A percentile compares a stretch with the other conserved stretches of the same genome.
Conservation (phyloP, 2,888 invertebrate species). For the Epistrophe eligans region DNA sequence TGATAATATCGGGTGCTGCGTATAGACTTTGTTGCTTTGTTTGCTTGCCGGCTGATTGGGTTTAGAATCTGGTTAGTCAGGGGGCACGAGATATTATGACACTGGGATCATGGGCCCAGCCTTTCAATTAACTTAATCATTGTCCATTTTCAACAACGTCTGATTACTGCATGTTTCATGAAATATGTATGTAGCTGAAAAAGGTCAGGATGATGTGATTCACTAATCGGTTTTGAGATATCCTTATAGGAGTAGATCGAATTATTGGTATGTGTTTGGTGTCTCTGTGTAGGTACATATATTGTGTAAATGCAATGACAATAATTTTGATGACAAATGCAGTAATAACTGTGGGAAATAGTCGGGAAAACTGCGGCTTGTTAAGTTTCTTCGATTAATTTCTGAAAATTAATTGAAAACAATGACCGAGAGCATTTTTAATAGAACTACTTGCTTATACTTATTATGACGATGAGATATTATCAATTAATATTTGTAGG, state of each 20-base stretch:
- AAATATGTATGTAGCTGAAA: slow-evolving; percentile 21
- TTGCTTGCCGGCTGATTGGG: slow-evolving; percentile 60
- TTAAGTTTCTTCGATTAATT: slow-evolving; percentile 42
- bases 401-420: slow-evolving; percentile 37
- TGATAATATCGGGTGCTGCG: slow-evolving; percentile 69
- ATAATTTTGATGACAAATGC: slow-evolving; percentile 18
- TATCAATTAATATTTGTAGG: slow-evolving; percentile 59
- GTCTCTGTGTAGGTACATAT: not conserved
- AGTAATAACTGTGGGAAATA: slow-evolving; percentile 63
- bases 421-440: slow-evolving; percentile 14
- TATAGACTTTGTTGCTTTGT: slow-evolving; percentile 37
- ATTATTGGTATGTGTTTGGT: not conserved
- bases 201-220: slow-evolving; percentile 41
- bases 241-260: slow-evolving; percentile 26
- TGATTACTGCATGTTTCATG: slow-evolving; percentile 36
- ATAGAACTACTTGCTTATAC: slow-evolving; percentile 3
- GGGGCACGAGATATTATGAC: slow-evolving; percentile 53
- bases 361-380: slow-evolving; percentile 31
- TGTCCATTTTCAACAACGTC: slow-evolving; percentile 39
- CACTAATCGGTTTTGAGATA: slow-evolving; percentile 27
- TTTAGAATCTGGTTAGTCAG: slow-evolving; percentile 47
- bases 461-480: slow-evolving; percentile 16
- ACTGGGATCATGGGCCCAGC: slow-evolving; percentile 45
- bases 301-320: not conserved
- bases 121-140: slow-evolving; percentile 62